A percentile compares a stretch with the other conserved stretches of the same genome.
phyloP scores from a whole-genome alignment of 1,140 invertebrate genomes.

The Atta cephalotes region DNA sequence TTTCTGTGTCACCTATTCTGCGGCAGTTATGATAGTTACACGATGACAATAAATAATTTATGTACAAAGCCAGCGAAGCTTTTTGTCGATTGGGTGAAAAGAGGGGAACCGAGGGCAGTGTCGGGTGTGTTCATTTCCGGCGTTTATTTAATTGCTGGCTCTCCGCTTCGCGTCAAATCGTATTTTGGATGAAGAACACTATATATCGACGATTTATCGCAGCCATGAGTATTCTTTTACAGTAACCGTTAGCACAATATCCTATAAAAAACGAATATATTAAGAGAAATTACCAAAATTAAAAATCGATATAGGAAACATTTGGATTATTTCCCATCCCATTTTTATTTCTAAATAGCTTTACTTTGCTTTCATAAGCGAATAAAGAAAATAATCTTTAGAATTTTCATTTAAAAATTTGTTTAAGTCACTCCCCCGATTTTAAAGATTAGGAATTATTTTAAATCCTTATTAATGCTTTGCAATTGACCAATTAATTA shows the following conservation, averaged over 20 bases:
- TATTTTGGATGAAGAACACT: slow-evolving; percentile 11
- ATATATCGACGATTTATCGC: background rate
- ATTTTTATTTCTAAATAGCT: background rate
- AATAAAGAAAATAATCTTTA: slow-evolving; percentile 1
- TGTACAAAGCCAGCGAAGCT: slow-evolving; percentile 60
- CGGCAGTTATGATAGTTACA: slow-evolving; percentile 20
- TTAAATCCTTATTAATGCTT: slow-evolving; percentile 24
- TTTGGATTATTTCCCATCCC: background rate
- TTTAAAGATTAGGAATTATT: background rate
- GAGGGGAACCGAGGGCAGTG: slow-evolving; percentile 44
- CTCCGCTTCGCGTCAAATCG: slow-evolving; percentile 16
- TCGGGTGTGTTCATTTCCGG: slow-evolving; percentile 24
- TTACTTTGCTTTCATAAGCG: background rate
- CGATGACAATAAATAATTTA: slow-evolving; percentile 52
- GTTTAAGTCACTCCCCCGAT: background rate
- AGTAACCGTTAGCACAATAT: slow-evolving; percentile 23
- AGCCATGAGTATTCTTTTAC: background rate
- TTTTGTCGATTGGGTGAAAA: slow-evolving; percentile 32
- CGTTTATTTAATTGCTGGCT: slow-evolving; percentile 46
- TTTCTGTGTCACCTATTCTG: background rate
- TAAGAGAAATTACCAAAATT: background rate
- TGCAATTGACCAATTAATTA: slow-evolving; percentile 26
- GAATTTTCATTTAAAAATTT: background rate
- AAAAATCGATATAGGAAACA: background rate
- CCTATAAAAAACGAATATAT: background rate